Evolutionary conservation across 2,113 vertebrate species (phyloP).

Genomic region (Forbesichthys papilliferus): DNA sequence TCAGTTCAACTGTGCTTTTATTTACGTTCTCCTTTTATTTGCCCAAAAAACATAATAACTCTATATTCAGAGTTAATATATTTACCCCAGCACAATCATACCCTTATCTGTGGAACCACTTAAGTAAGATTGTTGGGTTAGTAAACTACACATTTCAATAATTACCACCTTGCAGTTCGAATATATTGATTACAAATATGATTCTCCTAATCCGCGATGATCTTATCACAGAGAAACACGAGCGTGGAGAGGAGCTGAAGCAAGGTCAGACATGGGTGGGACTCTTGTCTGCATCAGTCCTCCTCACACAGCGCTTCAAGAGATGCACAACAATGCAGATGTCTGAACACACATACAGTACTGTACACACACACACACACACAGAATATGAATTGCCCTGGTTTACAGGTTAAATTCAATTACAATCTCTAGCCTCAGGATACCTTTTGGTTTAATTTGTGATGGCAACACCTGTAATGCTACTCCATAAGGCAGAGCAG

Average conservation of each 20-base stretch:
- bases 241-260: slow-evolving; percentile 62
- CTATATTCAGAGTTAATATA: too few relatives aligned
- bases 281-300: slow-evolving; percentile 43
- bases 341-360: slow-evolving; percentile 8
- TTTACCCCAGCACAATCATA: too few relatives aligned
- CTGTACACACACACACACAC: slow-evolving; percentile 14
- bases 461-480: slow-evolving; percentile 61
- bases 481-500: slow-evolving; percentile 38
- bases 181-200: slow-evolving; percentile 11
- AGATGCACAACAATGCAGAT: slow-evolving; percentile 29
- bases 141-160: too few relatives aligned
- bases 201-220: slow-evolving; percentile 31
- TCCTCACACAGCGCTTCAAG: not conserved
- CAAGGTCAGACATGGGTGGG: slow-evolving; percentile 66
- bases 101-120: too few relatives aligned
- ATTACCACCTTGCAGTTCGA: not conserved
- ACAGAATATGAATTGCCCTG: slow-evolving; percentile 35
- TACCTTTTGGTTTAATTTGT: slow-evolving; percentile 44
- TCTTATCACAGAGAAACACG: slow-evolving; percentile 47
- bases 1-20: too few relatives aligned
- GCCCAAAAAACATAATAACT: too few relatives aligned
- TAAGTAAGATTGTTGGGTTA: too few relatives aligned
- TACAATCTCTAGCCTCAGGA: slow-evolving; percentile 39
- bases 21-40: too few relatives aligned
- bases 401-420: slow-evolving; percentile 41